A percentile compares a stretch with the other conserved stretches of the same genome.
Evolutionary conservation across 2,797 vertebrate genomes (phyloP).

Genomic region (Cryptoprocta ferox): DNA sequence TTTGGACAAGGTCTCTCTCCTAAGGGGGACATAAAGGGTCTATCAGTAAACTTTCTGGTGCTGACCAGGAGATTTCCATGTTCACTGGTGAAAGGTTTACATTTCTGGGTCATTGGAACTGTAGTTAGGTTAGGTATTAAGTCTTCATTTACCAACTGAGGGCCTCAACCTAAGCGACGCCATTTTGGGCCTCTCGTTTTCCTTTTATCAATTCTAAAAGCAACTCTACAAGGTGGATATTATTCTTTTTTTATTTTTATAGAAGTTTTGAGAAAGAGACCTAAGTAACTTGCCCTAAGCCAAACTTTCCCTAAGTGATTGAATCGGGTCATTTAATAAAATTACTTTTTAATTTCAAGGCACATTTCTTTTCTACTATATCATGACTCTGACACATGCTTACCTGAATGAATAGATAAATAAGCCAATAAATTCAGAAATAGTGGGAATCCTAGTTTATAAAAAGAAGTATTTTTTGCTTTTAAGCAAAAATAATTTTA

Average conservation of each 20-base stretch:
- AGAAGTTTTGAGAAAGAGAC: slow-evolving; percentile 7
- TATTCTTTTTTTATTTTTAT: neutral
- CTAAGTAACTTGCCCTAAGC: neutral
- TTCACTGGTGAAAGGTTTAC: neutral
- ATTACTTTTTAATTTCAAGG: neutral
- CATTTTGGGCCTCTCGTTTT: neutral
- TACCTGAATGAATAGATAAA: neutral
- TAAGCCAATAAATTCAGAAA: neutral
- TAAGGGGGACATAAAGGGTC: neutral
- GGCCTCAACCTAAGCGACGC: neutral
- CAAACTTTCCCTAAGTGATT: neutral
- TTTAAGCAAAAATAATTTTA: neutral
- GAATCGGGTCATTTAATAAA: neutral
- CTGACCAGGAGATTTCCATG: neutral
- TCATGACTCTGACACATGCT: neutral
- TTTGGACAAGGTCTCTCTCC: neutral
- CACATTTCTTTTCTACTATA: neutral
- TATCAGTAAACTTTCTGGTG: neutral
- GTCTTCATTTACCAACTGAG: neutral
- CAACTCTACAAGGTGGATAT: neutral
- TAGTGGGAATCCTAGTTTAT: neutral
- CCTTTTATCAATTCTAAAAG: neutral
- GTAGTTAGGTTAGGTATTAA: neutral
- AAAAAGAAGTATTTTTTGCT: neutral
- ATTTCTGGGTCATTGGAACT: neutral